Base-by-base conservation (phyloP, 92 coral and sea anemone genomes). In the Virgularia gustaviana region DNA sequence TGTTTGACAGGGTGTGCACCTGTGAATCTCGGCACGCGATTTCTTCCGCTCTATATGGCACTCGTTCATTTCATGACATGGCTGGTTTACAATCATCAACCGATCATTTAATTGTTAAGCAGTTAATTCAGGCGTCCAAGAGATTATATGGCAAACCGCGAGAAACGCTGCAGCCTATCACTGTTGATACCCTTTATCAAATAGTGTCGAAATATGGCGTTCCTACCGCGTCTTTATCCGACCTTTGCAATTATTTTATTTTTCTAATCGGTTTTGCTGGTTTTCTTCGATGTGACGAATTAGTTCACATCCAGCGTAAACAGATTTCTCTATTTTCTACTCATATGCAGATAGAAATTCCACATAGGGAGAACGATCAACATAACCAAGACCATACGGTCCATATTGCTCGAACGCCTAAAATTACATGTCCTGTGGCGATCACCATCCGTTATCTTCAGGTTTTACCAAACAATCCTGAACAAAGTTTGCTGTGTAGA, bases 71-170 rank as follows among this genome's bases (percentile, higher is more conserved):
- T 6, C 79, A 80, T 22, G 53, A 70, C 12, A 30, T 83, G 18
- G 87, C 87, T 30, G 83, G 83, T 35, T 7, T 83, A 16, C 33
- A 53, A 2, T 85, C 88, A 15, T 85, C 88, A 27, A 75, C 89
- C 15, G 85, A 85, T 39, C 47, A 47, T 38, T 29, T 12, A 20
- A 27, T 85, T 43, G 79, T 85, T 23, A 80, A 80, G 39, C 89
- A 85, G 63, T 33, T 61, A 19, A 7, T 85, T 22, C 85, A 85
- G 63, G 85, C 85, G 20, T 38, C 73, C 23, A 84, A 52, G 47
- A 43, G 88, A 23, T 32, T 79, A 33, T 67, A 65, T 41, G 88
- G 84, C 59, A 76, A 59, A 57, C 77, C 86, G 15, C 62, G 60
- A 15, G 15, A 19, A 4, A 49, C 49, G 0, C 44, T 56, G 37